phyloP scores from a whole-genome alignment of 2,797 vertebrate genomes.

The Cephalopachus bancanus region DNA sequence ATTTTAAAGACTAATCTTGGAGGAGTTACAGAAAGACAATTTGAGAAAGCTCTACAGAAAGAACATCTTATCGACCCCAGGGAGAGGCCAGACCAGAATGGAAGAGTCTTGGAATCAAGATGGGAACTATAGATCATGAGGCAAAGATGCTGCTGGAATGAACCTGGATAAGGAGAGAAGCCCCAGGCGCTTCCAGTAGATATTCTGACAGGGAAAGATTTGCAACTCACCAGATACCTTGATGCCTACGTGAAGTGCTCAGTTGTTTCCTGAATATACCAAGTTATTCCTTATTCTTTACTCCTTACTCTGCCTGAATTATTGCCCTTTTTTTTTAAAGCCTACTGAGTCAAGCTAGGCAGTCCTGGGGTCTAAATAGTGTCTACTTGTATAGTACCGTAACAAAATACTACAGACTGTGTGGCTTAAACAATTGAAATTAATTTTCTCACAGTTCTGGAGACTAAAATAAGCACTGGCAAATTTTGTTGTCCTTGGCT shows the following conservation, averaged over 20 bases:
- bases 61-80: background rate
- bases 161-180: background rate
- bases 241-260: background rate
- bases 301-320: background rate
- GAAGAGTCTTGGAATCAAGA: background rate
- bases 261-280: background rate
- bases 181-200: background rate
- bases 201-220: background rate
- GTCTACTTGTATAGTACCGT: background rate
- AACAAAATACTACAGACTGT: slow-evolving; percentile 15
- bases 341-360: background rate
- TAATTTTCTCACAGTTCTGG: background rate
- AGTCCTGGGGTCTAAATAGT: background rate
- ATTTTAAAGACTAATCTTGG: slow-evolving; percentile 42
- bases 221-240: background rate
- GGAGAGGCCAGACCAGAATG: background rate
- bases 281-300: background rate
- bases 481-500: background rate
- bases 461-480: background rate
- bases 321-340: background rate
- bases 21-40: slow-evolving; percentile 43
- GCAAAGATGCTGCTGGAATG: background rate
- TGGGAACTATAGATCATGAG: background rate
- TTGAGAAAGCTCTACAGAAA: background rate
- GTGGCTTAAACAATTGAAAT: slow-evolving; percentile 41